Conservation (phyloP, 2,113 vertebrate species). For the Sus scrofa region DNA sequence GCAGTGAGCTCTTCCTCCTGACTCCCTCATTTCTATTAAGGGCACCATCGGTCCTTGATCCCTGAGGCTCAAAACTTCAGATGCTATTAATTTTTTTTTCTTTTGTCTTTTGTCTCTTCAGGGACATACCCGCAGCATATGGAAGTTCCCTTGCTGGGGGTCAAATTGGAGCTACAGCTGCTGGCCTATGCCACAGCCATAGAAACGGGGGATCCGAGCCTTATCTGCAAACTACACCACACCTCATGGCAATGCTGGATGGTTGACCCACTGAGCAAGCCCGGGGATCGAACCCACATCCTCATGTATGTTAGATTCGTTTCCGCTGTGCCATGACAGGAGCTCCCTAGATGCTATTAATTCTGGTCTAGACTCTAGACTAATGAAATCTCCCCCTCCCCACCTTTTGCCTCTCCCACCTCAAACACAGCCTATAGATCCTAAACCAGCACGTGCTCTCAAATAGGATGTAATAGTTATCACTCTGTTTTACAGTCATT, state of each 20-base stretch:
- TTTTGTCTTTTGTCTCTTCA: no score
- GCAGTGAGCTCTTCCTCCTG: background rate
- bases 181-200: no score
- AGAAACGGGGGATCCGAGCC: no score
- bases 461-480: background rate
- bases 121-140: no score
- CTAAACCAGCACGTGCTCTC: background rate
- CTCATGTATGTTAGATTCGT: no score
- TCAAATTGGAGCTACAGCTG: no score
- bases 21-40: conserved; percentile 21
- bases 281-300: no score
- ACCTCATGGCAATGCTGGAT: no score
- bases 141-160: no score
- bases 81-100: background rate
- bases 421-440: background rate
- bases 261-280: no score
- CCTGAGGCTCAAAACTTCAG: background rate
- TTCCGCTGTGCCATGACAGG: no score
- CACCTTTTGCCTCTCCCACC: background rate
- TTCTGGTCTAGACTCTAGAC: background rate
- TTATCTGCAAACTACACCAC: no score
- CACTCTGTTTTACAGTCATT: background rate
- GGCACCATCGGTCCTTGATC: background rate
- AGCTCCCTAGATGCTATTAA: background rate
- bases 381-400: background rate